phyloP scores from a whole-genome alignment of 1,140 invertebrate species.

The Mesaphorura yosii region DNA sequence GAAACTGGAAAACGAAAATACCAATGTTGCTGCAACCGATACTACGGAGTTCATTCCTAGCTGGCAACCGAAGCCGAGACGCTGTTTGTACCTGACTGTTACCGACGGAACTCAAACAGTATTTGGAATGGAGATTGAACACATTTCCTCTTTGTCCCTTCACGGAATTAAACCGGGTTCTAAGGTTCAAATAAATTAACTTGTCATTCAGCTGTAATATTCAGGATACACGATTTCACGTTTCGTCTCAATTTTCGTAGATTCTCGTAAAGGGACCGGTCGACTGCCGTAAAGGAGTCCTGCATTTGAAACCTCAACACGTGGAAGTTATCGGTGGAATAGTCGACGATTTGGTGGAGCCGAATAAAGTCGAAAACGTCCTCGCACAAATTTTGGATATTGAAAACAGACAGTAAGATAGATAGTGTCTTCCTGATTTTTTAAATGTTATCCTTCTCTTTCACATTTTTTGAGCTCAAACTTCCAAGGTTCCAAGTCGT shows the following conservation, averaged over 20 bases:
- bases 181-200: conserved; percentile 41
- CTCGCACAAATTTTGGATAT: conserved; percentile 48
- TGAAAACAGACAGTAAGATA: no score
- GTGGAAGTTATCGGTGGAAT: conserved; percentile 59
- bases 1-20: conserved; percentile 44
- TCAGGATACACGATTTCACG: conserved; percentile 1
- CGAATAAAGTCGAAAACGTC: conserved; percentile 49
- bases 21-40: conserved; percentile 36
- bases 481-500: background rate
- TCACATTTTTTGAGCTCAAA: no score
- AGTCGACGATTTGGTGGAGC: conserved; percentile 49
- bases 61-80: conserved; percentile 42
- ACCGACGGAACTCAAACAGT: conserved; percentile 63
- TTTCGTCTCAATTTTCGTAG: conserved; percentile 34
- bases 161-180: conserved; percentile 50
- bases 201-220: conserved; percentile 1
- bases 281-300: conserved; percentile 53
- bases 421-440: no score
- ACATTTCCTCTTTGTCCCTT: conserved; percentile 48
- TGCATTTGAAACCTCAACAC: conserved; percentile 52
- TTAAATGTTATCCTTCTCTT: no score
- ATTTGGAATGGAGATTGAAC: conserved; percentile 58
- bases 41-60: conserved; percentile 35
- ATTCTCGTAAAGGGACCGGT: conserved; percentile 51
- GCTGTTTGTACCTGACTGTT: conserved; percentile 58